These are phyloP conservation scores for Spatulosminthurus flaviceps DNA, from an alignment of 2,888 invertebrate genomes.

Conservation along the genomic window DNA sequence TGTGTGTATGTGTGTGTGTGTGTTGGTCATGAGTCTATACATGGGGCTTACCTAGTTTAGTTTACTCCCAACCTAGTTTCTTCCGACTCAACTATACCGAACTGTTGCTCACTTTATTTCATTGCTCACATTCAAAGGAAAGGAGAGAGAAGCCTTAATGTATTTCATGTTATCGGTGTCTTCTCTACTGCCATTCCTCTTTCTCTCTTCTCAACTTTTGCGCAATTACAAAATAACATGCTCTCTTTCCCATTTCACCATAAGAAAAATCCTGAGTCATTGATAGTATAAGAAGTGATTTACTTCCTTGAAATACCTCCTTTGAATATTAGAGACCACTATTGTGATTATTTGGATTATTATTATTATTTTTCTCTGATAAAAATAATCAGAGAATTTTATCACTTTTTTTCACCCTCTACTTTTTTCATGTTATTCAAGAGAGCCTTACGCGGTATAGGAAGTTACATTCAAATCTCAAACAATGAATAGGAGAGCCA, in stretches of 20 bases:
- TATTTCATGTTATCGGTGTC: constrained; percentile 30
- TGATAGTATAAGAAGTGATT: neutral
- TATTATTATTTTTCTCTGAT: too few relatives aligned
- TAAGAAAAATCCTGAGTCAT: neutral
- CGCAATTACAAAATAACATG: neutral
- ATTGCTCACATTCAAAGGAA: too few relatives aligned
- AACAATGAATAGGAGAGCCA: too few relatives aligned
- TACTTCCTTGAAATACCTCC: neutral
- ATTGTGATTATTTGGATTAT: too few relatives aligned
- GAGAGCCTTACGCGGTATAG: too few relatives aligned
- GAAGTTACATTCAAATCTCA: too few relatives aligned
- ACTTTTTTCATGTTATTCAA: too few relatives aligned
- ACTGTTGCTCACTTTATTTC: constrained; percentile 28
- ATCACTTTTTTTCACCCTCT: too few relatives aligned
- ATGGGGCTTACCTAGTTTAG: neutral
- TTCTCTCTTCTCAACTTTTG: neutral
- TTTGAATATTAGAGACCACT: too few relatives aligned
- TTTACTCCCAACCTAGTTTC: neutral
- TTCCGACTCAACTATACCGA: constrained; percentile 3
- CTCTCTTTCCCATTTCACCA: neutral
- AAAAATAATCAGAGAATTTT: too few relatives aligned
- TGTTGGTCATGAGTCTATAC: constrained; percentile 6
- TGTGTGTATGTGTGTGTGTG: too few relatives aligned
- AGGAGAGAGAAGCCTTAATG: constrained; percentile 12
- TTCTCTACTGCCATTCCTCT: neutral